phyloP scores from a whole-genome alignment of 2,113 vertebrate genomes.

The Chiloscyllium plagiosum region DNA sequence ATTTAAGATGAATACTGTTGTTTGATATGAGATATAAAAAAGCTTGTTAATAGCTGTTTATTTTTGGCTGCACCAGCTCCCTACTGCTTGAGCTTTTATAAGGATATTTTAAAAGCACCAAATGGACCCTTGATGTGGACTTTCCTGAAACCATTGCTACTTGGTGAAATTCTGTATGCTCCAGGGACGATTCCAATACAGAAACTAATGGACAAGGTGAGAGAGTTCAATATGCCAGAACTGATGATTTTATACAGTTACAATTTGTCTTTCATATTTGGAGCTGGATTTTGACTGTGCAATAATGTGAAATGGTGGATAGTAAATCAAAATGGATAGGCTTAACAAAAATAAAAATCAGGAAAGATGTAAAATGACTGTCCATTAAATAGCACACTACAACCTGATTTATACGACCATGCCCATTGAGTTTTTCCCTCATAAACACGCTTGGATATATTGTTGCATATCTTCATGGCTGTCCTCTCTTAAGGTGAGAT shows the following conservation, averaged over 20 bases:
- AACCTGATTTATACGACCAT: background rate
- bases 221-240: background rate
- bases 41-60: background rate
- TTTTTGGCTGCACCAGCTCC: slow-evolving; percentile 48
- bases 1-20: background rate
- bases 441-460: too few species aligned
- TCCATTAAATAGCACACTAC: background rate
- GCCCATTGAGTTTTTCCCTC: too few species aligned
- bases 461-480: too few species aligned
- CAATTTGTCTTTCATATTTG: background rate
- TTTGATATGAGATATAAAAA: background rate
- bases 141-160: slow-evolving; percentile 60
- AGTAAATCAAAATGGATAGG: too few species aligned
- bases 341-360: background rate
- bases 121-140: slow-evolving; percentile 60
- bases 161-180: slow-evolving; percentile 58
- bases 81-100: slow-evolving; percentile 60
- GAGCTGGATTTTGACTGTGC: background rate
- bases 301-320: background rate
- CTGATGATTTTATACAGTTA: background rate
- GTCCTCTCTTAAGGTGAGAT: too few species aligned
- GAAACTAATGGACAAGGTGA: slow-evolving; percentile 53
- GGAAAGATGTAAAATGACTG: background rate
- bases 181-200: slow-evolving; percentile 49
- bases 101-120: slow-evolving; percentile 58